Percentiles rank a stretch among this genome's conserved stretches.
Evolutionary conservation across 2,113 vertebrate genomes (phyloP).

Genomic region (Tamias sibiricus): DNA sequence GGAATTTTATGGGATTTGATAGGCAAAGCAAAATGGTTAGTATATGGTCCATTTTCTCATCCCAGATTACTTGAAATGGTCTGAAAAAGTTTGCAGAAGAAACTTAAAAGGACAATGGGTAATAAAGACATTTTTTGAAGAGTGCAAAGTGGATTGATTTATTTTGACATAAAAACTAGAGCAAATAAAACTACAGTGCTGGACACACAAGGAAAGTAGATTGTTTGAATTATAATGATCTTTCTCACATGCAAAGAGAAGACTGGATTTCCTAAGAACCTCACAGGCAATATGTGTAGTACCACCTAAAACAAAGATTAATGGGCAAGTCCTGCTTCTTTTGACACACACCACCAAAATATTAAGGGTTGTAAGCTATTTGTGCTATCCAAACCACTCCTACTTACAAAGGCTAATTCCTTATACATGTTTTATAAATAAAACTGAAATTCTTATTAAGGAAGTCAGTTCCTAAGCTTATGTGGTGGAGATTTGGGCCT

Average conservation of each 20-base stretch:
- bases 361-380: rapidly evolving
- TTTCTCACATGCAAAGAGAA: neutral
- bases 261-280: neutral
- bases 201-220: neutral
- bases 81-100: neutral
- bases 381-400: neutral
- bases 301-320: neutral
- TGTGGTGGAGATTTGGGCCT: too few relatives aligned
- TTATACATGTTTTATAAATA: neutral
- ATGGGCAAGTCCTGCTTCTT: neutral
- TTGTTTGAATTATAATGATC: neutral
- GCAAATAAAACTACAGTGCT: neutral
- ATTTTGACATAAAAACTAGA: neutral
- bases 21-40: neutral
- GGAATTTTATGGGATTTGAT: neutral
- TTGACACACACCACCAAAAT: neutral
- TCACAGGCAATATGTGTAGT: neutral
- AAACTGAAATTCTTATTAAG: too few relatives aligned
- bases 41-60: neutral
- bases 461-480: too few relatives aligned
- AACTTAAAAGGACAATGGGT: neutral
- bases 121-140: neutral
- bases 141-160: neutral
- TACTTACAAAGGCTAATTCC: neutral
- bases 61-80: neutral